Percentiles rank a stretch among this genome's conserved stretches.
Conservation (phyloP, 2,888 invertebrate genomes). For the Philhelius pedissequus region DNA sequence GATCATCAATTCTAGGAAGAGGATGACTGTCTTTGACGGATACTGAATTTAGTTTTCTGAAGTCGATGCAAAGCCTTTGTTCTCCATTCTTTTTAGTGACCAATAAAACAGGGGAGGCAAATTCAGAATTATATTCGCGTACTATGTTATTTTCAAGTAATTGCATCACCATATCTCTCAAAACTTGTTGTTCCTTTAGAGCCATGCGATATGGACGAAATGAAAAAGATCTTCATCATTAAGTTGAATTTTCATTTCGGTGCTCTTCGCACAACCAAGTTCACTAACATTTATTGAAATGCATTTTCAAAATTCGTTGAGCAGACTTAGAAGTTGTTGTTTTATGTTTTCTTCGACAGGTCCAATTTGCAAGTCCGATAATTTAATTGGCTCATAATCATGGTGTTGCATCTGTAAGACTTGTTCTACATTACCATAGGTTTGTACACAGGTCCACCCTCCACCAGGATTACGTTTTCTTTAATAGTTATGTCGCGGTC, state of each 20-base stretch:
- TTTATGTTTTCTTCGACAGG: background rate
- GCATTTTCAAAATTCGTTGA: background rate
- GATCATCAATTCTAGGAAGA: conserved; percentile 72
- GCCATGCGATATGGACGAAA: conserved; percentile 69
- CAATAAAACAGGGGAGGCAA: conserved; percentile 50
- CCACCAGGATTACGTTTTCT: background rate
- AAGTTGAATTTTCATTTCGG: background rate
- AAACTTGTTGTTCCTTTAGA: conserved; percentile 63
- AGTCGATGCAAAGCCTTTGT: conserved; percentile 71
- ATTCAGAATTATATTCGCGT: conserved; percentile 70
- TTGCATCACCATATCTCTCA: too few species aligned
- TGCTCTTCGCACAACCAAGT: background rate
- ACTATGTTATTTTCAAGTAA: conserved; percentile 64
- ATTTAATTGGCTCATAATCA: background rate
- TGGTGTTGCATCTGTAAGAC: background rate
- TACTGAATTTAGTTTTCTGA: conserved; percentile 71
- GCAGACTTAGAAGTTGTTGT: too few species aligned
- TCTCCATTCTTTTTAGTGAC: conserved; percentile 68
- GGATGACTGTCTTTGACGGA: conserved; percentile 73
- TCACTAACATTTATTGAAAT: background rate
- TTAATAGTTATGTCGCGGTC: background rate
- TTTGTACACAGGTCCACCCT: background rate
- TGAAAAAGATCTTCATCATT: background rate
- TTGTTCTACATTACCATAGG: background rate
- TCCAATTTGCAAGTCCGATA: background rate